These are phyloP conservation scores for Habrosyne pyritoides DNA, from an alignment of 2,888 invertebrate species.

Conservation along the genomic window DNA sequence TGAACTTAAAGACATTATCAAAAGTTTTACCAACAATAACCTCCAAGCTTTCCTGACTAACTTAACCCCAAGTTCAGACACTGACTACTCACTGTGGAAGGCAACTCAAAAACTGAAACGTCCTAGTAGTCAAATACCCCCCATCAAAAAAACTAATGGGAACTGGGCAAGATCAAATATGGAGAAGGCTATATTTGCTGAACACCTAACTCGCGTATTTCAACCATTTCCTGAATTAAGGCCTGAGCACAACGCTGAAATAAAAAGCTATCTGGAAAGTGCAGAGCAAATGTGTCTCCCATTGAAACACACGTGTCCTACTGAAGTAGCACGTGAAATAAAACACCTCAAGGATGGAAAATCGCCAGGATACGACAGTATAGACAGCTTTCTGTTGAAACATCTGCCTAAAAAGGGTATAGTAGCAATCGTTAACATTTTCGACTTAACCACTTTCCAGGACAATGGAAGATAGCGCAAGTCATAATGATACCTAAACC, in stretches of 20 bases:
- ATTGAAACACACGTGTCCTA: not conserved
- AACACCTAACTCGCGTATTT: conserved; percentile 16
- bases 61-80: not conserved
- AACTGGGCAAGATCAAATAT: conserved; percentile 15
- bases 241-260: conserved; percentile 7
- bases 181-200: conserved; percentile 19
- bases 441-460: conserved; percentile 9
- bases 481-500: conserved; percentile 10
- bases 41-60: too few species aligned
- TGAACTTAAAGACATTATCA: not conserved
- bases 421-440: not conserved
- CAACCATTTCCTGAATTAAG: conserved; percentile 10
- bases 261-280: conserved; percentile 5
- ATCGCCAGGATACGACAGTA: conserved; percentile 18
- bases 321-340: conserved; percentile 1
- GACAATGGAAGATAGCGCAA: conserved; percentile 8
- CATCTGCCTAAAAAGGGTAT: conserved; percentile 11
- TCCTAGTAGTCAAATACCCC: too few species aligned
- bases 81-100: not conserved
- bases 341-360: conserved; percentile 9
- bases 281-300: not conserved
- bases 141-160: not conserved
- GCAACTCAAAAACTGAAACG: too few species aligned
- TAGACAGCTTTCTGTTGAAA: conserved; percentile 12
- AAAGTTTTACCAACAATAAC: too few species aligned